Evolutionary conservation across 2,797 vertebrate species (phyloP), one percentile per base, ranked within the genome.

Genomic region (Philypnodon macrostomus): DNA sequence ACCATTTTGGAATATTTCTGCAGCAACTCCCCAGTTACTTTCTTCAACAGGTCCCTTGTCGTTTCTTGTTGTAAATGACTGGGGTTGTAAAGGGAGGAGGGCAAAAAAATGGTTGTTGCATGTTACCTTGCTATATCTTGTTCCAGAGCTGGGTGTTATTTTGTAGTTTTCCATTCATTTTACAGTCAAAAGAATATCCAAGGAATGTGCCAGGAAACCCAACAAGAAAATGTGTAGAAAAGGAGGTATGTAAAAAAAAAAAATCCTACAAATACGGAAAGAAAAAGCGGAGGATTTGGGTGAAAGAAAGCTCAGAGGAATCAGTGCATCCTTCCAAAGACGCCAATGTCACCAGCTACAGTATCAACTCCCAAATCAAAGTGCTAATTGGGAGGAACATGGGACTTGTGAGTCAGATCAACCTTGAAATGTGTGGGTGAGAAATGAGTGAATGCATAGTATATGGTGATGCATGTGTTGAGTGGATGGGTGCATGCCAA

Each of bases 151-250:
- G 95, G 87, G 92, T 99, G 95, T 99, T 98, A 99, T 98, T 99
- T 97, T 98, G 95, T 93, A 99, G 96, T 99, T 92, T 86, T 94
- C 91, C 93, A 97, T 95, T 95, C 93, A 93, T 94, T 95, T 94
- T 93, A 92, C 93, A 95, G 93, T 95, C 93, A 95, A 95, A 90
- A 93, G 93, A 93, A 95, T 95, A 95, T 95, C 93, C 92, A 95
- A 95, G 93, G 93, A 95, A 93, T 95, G 93, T 91, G 89, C 93
- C 90, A 90, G 93, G 93, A 95, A 95, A 91, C 93, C 93, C 92
- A 95, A 94, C 93, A 95, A 95, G 93, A 95, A 95, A 95, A 94
- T 95, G 88, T 95, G 93, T 95, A 95, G 92, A 89, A 97, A 98
- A 98, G 96, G 95, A 98, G 96, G 96, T 98, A 98, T 95, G 96